A percentile compares a stretch with the other conserved stretches of the same genome.
Evolutionary conservation across 2,888 invertebrate species (phyloP).

Genomic region (Synergus gifuensis): DNA sequence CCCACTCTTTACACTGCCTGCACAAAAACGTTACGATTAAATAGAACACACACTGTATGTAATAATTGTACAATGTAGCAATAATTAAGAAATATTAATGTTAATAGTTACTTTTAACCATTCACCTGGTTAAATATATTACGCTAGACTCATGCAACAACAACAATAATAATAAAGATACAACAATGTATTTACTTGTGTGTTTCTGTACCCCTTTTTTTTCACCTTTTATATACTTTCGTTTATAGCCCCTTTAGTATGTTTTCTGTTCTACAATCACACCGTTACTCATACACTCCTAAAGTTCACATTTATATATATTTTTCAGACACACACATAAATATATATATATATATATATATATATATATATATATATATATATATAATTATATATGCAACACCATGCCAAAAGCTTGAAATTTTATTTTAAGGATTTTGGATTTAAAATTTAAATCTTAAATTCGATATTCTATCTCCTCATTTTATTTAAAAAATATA

Average conservation of each 20-base stretch:
- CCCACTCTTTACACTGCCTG: slow-evolving; percentile 69
- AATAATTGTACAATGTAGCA: slow-evolving; percentile 67
- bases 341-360: background rate
- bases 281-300: slow-evolving; percentile 56
- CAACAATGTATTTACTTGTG: slow-evolving; percentile 74
- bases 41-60: slow-evolving; percentile 73
- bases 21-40: slow-evolving; percentile 71
- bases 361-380: background rate
- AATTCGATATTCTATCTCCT: too few relatives aligned
- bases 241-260: slow-evolving; percentile 42
- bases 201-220: slow-evolving; percentile 56
- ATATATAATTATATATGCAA: slow-evolving; percentile 43
- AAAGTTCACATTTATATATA: slow-evolving; percentile 28
- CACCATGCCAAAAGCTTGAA: slow-evolving; percentile 62
- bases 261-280: slow-evolving; percentile 56
- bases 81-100: slow-evolving; percentile 73
- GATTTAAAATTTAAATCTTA: too few relatives aligned
- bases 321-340: too few relatives aligned
- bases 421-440: slow-evolving; percentile 45
- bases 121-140: slow-evolving; percentile 74
- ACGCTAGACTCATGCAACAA: slow-evolving; percentile 76
- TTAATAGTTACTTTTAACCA: slow-evolving; percentile 73
- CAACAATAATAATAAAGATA: slow-evolving; percentile 73
- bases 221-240: slow-evolving; percentile 51
- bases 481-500: too few relatives aligned